These are phyloP conservation scores for Pseudorhombus dupliciocellatus DNA, from an alignment of 2,113 vertebrate genomes.

Conservation along the genomic window DNA sequence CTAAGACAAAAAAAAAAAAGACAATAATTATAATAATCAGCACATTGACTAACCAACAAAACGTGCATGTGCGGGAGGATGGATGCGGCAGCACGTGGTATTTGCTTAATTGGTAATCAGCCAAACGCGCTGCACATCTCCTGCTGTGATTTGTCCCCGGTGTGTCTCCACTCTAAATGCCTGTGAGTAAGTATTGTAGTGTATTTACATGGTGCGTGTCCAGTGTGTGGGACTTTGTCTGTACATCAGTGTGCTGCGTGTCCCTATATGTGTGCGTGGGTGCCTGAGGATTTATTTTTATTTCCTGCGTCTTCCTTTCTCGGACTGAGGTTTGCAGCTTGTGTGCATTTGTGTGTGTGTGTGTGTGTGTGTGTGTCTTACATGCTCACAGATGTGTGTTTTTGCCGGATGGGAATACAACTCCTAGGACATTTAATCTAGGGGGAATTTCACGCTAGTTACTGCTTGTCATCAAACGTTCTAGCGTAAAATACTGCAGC, in stretches of 20 bases:
- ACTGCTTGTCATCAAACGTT: slow-evolving; percentile 83
- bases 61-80: slow-evolving; percentile 45
- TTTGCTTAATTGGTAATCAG: slow-evolving; percentile 76
- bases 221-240: slow-evolving; percentile 17
- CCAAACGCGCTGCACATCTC: slow-evolving; percentile 72
- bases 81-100: slow-evolving; percentile 67
- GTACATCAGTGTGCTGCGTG: slow-evolving; percentile 21
- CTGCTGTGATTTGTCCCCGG: slow-evolving; percentile 71
- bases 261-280: slow-evolving; percentile 40
- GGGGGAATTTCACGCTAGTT: slow-evolving; percentile 84
- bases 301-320: slow-evolving; percentile 66
- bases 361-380: slow-evolving; percentile 26
- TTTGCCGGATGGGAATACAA: slow-evolving; percentile 63
- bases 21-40: slow-evolving; percentile 53
- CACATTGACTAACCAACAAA: slow-evolving; percentile 46
- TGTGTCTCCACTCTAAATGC: slow-evolving; percentile 69
- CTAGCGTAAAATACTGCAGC: slow-evolving; percentile 74
- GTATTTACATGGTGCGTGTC: slow-evolving; percentile 53
- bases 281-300: slow-evolving; percentile 72
- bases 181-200: slow-evolving; percentile 68
- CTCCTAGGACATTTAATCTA: slow-evolving; percentile 83
- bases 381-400: slow-evolving; percentile 53
- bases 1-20: not conserved
- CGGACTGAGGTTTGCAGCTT: slow-evolving; percentile 49
- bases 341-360: slow-evolving; percentile 12